These are phyloP conservation scores for Asteroscopus sphinx DNA, from an alignment of 2,888 invertebrate species.

Conservation along the genomic window DNA sequence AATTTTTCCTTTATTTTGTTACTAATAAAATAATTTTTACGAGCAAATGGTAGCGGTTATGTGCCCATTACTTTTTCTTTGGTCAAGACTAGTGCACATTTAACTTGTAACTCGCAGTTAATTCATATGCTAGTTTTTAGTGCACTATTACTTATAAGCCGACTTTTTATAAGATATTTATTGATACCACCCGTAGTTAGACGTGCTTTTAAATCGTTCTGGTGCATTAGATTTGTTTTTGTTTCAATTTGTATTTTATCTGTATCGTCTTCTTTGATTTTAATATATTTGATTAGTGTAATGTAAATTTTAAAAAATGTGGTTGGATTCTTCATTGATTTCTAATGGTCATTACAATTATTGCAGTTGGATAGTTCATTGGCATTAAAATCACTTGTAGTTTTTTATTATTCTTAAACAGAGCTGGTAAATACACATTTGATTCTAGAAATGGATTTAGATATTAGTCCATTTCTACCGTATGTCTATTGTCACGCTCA, in stretches of 20 bases:
- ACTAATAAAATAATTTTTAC: conserved; percentile 33
- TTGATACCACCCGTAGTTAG: conserved; percentile 55
- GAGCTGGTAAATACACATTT: too few relatives aligned
- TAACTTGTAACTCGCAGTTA: conserved; percentile 49
- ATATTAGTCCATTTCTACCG: too few relatives aligned
- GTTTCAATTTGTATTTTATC: conserved; percentile 5
- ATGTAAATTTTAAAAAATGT: not conserved
- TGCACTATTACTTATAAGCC: conserved; percentile 53
- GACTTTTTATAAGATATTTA: conserved; percentile 49
- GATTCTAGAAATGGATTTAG: too few relatives aligned
- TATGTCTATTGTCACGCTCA: too few relatives aligned
- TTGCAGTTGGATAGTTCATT: too few relatives aligned
- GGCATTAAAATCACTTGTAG: too few relatives aligned
- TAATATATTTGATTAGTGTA: not conserved
- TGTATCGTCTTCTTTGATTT: not conserved
- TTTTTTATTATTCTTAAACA: too few relatives aligned
- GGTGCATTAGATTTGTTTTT: conserved; percentile 17
- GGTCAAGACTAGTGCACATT: conserved; percentile 38
- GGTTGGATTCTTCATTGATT: too few relatives aligned
- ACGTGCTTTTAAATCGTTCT: conserved; percentile 6
- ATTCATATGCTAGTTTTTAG: conserved; percentile 59
- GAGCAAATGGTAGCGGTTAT: conserved; percentile 46
- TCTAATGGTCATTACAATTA: too few relatives aligned
- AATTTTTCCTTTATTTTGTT: conserved; percentile 27
- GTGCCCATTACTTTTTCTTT: conserved; percentile 55